phyloP scores from a whole-genome alignment of 2,888 invertebrate genomes.

The Drosophila imparisetae region DNA sequence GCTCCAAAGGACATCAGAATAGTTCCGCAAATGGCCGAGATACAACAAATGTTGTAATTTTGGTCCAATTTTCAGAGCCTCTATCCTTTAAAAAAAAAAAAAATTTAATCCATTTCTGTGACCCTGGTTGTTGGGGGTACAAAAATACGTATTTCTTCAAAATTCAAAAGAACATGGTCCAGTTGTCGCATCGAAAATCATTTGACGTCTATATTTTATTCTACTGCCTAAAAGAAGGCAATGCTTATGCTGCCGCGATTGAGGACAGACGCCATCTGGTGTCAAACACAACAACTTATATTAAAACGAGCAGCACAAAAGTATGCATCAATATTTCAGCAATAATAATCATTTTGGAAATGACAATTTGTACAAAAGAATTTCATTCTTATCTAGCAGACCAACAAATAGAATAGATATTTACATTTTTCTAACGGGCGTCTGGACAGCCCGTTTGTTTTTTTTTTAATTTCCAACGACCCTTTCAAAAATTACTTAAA shows the following conservation, averaged over 20 bases:
- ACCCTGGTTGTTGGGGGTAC: not conserved
- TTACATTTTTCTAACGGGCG: not conserved
- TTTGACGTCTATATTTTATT: no score
- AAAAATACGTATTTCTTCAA: not conserved
- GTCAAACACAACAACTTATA: not conserved
- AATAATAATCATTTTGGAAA: not conserved
- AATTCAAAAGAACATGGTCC: not conserved
- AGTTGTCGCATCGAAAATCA: not conserved
- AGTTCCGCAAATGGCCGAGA: not conserved
- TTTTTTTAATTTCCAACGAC: not conserved
- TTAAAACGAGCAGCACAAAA: not conserved
- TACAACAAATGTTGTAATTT: not conserved
- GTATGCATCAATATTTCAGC: conserved; percentile 9
- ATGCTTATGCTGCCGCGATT: rapidly evolving
- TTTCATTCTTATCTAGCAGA: not conserved
- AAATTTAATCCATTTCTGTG: not conserved
- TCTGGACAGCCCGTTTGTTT: not conserved
- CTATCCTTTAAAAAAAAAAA: not conserved
- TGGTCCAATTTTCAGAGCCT: not conserved
- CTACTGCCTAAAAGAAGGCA: conserved; percentile 6
- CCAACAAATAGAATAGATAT: not conserved
- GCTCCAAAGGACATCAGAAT: not conserved
- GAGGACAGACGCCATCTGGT: not conserved
- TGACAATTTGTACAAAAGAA: not conserved
- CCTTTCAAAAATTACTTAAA: not conserved